Base-by-base conservation (phyloP, 2,113 vertebrate genomes). In the Hippolais icterina region DNA sequence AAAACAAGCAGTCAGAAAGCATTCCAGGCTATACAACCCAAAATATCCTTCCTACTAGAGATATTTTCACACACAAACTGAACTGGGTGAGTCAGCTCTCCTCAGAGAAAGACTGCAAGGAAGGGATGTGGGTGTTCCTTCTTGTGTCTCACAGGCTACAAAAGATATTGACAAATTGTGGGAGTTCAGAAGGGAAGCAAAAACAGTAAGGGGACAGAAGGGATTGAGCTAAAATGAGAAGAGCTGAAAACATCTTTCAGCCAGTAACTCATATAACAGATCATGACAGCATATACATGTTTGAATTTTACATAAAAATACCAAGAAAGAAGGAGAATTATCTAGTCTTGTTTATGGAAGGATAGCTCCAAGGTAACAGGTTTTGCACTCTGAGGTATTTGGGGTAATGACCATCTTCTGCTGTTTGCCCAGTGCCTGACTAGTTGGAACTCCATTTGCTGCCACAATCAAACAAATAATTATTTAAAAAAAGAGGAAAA, bases 41-140 rank as follows among this genome's bases (percentile, higher is more conserved):
- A 92, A 95, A 95, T 90, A 91, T 50, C 83, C 78, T 94, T 75
- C 83, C 72, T 86, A 93, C 86, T 75, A 90, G 66, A 77, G 85
- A 84, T 65, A 93, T 89, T 90, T 90, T 86, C 90, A 89, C 71
- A 89, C 54, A 83, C 75, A 76, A 59, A 80, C 59, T 44, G 83
- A 77, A 85, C 85, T 41, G 6, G 24, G 83, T 96, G 95, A 96
- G 93, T 96, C 93, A 94, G 79, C 94, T 83, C 90, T 95, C 83
- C 87, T 89, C n/a, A n/a, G 81, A 81, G 86, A 14, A 81, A 35
- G 70, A 96, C 46, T 9, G 68, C 77, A 57, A 84, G 74, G 88
- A 89, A 95, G 72, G 57, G 86, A 80, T 81, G 94, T 94, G 92
- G 96, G 96, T 75, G 96, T 94, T 93, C 8, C 90, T 94, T 59